Percentiles rank a stretch among this genome's conserved stretches.
phyloP scores from a whole-genome alignment of 2,797 vertebrate genomes.

The Fistularia tabacaria region DNA sequence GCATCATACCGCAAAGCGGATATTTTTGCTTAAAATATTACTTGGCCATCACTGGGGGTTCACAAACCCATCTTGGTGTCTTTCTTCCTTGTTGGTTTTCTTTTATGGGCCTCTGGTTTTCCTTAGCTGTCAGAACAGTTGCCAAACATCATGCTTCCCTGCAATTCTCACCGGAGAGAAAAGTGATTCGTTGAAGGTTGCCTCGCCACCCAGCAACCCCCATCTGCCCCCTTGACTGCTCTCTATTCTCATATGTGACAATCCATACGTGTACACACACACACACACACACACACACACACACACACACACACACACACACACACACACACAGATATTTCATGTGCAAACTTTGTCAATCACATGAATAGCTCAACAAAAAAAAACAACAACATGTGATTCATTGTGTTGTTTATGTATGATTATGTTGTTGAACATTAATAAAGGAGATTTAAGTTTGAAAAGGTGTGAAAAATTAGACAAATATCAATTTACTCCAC shows the following conservation, averaged over 20 bases:
- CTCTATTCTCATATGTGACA: slow-evolving; percentile 28
- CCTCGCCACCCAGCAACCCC: slow-evolving; percentile 38
- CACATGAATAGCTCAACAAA: slow-evolving; percentile 54
- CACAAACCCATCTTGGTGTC: background rate
- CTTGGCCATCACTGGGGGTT: too few relatives aligned
- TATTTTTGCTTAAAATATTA: too few relatives aligned
- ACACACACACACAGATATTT: slow-evolving; percentile 45
- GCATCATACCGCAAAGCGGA: too few relatives aligned
- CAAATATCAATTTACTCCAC: too few relatives aligned
- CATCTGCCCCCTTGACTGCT: slow-evolving; percentile 28
- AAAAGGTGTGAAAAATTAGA: too few relatives aligned
- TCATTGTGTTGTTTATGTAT: too few relatives aligned
- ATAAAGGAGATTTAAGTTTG: too few relatives aligned
- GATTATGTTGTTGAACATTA: too few relatives aligned
- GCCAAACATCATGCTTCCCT: slow-evolving; percentile 52
- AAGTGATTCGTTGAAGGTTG: slow-evolving; percentile 65
- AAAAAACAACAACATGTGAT: too few relatives aligned
- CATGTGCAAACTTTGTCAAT: slow-evolving; percentile 61
- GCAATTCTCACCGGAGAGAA: slow-evolving; percentile 52
- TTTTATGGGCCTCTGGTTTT: slow-evolving; percentile 7
- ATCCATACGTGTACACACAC: background rate
- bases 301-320: slow-evolving; percentile 3
- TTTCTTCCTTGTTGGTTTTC: slow-evolving; percentile 13
- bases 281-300: slow-evolving; percentile 23
- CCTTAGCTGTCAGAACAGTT: slow-evolving; percentile 39